These are phyloP conservation scores for Nothura maculosa DNA, from an alignment of 2,797 vertebrate genomes.

Conservation along the genomic window DNA sequence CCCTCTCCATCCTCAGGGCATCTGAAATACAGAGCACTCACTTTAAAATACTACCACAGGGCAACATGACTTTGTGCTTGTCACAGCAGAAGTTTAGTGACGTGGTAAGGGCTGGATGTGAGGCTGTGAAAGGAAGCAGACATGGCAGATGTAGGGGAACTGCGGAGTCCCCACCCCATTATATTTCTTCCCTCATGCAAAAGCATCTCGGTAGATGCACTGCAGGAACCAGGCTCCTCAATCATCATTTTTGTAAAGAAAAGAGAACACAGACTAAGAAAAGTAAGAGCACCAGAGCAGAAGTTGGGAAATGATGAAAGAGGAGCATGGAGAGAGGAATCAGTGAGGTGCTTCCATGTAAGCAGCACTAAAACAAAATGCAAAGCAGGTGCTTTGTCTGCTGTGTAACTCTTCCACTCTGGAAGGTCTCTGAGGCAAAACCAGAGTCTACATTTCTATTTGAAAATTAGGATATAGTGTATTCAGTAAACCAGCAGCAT, in stretches of 20 bases:
- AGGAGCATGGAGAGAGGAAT: background rate
- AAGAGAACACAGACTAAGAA: background rate
- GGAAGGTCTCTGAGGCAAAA: background rate
- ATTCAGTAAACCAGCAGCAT: background rate
- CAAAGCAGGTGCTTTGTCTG: background rate
- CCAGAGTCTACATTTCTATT: background rate
- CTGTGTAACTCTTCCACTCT: background rate
- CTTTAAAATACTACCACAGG: accelerated
- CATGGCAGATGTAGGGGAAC: background rate
- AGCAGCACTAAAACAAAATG: background rate
- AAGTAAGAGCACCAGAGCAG: background rate
- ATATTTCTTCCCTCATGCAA: background rate
- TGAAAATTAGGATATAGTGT: background rate
- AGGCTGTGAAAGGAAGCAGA: background rate
- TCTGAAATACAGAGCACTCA: accelerated
- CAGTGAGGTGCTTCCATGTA: background rate
- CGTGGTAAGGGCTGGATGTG: background rate
- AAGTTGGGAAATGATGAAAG: background rate
- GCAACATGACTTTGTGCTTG: background rate
- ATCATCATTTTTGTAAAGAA: background rate
- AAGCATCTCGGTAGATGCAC: background rate
- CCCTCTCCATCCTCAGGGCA: background rate
- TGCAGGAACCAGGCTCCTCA: background rate
- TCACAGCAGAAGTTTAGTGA: background rate
- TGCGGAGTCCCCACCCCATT: background rate